These are phyloP conservation scores for Botia almorhae DNA, from an alignment of 2,797 vertebrate genomes.

Conservation along the genomic window DNA sequence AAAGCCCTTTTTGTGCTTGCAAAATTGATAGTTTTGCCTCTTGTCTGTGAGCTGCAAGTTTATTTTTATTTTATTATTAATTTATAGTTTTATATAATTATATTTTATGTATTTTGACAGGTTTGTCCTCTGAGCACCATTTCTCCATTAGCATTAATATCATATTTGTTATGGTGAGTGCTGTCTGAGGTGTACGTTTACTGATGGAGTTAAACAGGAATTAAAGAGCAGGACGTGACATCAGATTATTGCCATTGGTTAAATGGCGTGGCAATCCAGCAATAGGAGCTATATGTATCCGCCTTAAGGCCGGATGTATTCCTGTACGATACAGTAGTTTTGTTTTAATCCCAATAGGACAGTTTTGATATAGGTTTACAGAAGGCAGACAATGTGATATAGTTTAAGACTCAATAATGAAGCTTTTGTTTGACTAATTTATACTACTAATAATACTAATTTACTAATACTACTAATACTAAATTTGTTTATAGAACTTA, in stretches of 20 bases:
- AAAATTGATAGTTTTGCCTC: not conserved
- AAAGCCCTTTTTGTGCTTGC: not conserved
- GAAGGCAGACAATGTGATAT: not conserved
- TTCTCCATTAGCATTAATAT: not conserved
- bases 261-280: constrained; percentile 15
- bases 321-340: no score
- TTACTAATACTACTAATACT: no score
- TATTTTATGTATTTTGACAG: constrained; percentile 6
- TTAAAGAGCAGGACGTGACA: constrained; percentile 50
- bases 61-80: not conserved
- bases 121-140: not conserved
- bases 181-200: not conserved
- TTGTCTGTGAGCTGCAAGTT: constrained; percentile 17
- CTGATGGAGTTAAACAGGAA: constrained; percentile 33
- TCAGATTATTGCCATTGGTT: constrained; percentile 1
- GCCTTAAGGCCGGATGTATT: constrained; percentile 15
- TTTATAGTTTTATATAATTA: no score
- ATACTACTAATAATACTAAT: no score
- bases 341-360: not conserved
- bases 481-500: no score
- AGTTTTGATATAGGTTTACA: not conserved
- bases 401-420: not conserved
- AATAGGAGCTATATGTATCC: constrained; percentile 9
- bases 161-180: not conserved
- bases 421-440: no score